Evolutionary conservation across 2,113 vertebrate species (phyloP), one percentile per base, ranked within the genome.

Genomic region (Pagrus major): DNA sequence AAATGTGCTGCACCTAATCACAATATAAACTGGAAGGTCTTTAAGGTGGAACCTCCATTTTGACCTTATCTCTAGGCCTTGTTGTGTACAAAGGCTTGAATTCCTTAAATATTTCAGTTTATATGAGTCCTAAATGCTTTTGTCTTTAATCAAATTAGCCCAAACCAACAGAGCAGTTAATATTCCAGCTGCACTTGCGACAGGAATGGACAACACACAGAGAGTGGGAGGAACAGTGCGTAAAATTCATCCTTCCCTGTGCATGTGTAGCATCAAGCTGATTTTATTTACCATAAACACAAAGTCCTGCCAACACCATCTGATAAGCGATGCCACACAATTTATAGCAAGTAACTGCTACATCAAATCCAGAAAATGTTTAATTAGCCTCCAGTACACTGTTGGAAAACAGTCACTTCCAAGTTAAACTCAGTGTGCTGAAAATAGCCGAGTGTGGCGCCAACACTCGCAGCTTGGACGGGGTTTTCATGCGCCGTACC

Each of bases 201-300:
- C 12, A n/a, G 41, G 21, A 54, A 41, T 12, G 1, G 10, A 68
- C 6, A 47, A 18, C 11, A 29, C 20, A 49, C 14, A 58, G 8
- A 69, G 8, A 54, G 37, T 35, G 21, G 12, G 35, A 46, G 33
- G 51, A 20, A 31, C 15, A 1, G 7, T 21, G 15, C 25, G 16
- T 42, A 21, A 51, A 44, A 6, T 60, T 49, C 21, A 51, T 27
- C 4, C 10, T 9, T 63, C 73, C 80, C 37, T 72, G 20, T 55
- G 33, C 47, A 16, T 61, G 67, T 74, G 55, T 27, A 21, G 84
- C 44, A 25, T 76, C 85, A 79, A 73, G 80, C 77, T 80, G 81
- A 78, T 71, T 88, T 42, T 87, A 70, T 88, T 89, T 86, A 89
- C 78, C 71, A 76, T 82, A 73, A 83, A 91, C 79, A 89, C 21